These are phyloP conservation scores for Philotrypesis tridentata DNA, from an alignment of 1,140 invertebrate genomes.

Conservation along the genomic window DNA sequence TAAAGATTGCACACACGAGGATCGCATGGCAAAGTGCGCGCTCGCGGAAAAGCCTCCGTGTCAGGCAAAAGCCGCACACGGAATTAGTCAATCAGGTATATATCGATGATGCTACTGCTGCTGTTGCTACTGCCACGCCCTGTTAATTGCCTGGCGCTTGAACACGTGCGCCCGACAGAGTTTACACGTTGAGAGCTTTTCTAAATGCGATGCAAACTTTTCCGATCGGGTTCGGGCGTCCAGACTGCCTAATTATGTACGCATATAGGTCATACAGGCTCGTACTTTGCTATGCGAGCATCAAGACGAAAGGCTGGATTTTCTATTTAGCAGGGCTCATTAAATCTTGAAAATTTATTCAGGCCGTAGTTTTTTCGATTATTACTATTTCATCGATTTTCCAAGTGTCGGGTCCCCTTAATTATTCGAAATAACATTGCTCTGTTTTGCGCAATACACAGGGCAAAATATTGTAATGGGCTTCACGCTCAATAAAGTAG, in stretches of 20 bases:
- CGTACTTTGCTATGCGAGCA: too few relatives aligned
- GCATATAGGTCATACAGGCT: too few relatives aligned
- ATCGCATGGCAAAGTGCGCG: background rate
- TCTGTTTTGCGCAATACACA: background rate
- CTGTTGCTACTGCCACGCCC: slow-evolving; percentile 34
- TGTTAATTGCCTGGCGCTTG: slow-evolving; percentile 15
- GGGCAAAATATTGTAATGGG: background rate
- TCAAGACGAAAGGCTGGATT: too few relatives aligned
- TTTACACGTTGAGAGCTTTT: slow-evolving; percentile 3
- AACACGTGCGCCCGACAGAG: background rate
- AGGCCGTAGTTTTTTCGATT: too few relatives aligned
- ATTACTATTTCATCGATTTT: too few relatives aligned
- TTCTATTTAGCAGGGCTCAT: too few relatives aligned
- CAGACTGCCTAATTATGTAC: too few relatives aligned
- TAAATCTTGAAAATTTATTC: too few relatives aligned
- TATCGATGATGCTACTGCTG: background rate
- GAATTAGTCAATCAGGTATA: slow-evolving; percentile 43
- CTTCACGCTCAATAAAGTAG: slow-evolving; percentile 26
- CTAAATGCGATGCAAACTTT: too few relatives aligned
- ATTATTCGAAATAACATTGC: background rate
- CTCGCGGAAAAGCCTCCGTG: background rate
- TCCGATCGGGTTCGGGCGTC: too few relatives aligned
- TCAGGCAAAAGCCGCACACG: slow-evolving; percentile 16
- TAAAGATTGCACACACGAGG: background rate
- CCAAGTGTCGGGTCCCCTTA: too few relatives aligned